Evolutionary conservation across 1,140 invertebrate species (phyloP), one percentile per base, ranked within the genome.

Genomic region (Euura saliciscinereae): DNA sequence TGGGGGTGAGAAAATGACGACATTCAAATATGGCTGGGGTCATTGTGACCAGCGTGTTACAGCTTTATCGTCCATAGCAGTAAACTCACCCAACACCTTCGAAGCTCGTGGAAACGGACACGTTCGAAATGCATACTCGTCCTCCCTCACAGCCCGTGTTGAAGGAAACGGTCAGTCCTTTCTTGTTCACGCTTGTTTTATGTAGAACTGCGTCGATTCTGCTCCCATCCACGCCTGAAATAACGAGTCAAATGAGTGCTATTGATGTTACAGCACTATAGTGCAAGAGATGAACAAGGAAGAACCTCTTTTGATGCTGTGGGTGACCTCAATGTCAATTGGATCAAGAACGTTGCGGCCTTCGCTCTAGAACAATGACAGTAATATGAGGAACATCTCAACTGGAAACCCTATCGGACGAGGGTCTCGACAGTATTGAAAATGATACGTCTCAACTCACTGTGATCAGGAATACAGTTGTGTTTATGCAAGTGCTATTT

Each of bases 71-170:
- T 13, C 7, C 8, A 13, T 67, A 68, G 70, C 44, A 44, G 71
- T 71, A 67, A 43, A 65, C 28, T 45, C 70, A 65, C 76, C 67
- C 64, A 28, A 79, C 51, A 65, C 80, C 74, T 10, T 28, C 4
- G 46, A 78, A 71, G 68, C 65, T 76, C 4, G 78, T 75, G 28
- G 69, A 51, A 2, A 81, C 71, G 5, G 82, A 78, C 74, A 89
- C 78, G 45, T 85, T 84, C 2, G 87, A 85, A 28, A 81, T 80
- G 44, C 88, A 89, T 10, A 87, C 75, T 65, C 82, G 82, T 11
- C 85, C 84, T 13, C 78, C 77, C 11, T 87, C 85, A 73, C 86
- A 86, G 77, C 43, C 87, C 77, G 68, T 88, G 76, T 80, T 82
- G 78, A 78, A 89, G 76, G 77, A 83, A 79, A 77, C 82, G 75